These are phyloP conservation scores for Scaptomyza hsui DNA, from an alignment of 1,140 invertebrate genomes.

Conservation along the genomic window DNA sequence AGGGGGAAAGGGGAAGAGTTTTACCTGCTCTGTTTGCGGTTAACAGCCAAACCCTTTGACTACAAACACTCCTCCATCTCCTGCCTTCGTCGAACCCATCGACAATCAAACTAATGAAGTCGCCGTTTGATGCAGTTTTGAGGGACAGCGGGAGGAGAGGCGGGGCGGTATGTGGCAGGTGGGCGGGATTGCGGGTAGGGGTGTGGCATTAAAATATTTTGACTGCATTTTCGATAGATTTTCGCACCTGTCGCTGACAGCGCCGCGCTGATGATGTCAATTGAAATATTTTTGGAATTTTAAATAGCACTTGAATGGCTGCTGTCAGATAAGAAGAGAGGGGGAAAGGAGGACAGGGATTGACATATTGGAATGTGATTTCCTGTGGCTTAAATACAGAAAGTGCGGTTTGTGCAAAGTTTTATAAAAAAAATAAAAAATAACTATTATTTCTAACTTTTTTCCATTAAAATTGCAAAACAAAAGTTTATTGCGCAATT, in stretches of 20 bases:
- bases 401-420: not conserved
- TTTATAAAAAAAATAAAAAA: no score
- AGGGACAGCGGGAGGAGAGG: not conserved
- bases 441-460: no score
- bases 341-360: not conserved
- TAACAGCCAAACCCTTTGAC: slow-evolving; percentile 17
- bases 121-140: slow-evolving; percentile 16
- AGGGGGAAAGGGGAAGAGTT: not conserved
- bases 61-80: not conserved
- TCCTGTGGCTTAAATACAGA: slow-evolving; percentile 10
- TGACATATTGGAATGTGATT: slow-evolving; percentile 3
- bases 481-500: no score
- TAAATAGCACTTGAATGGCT: slow-evolving; percentile 45
- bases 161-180: not conserved
- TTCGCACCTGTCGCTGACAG: slow-evolving; percentile 38
- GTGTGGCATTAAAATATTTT: slow-evolving; percentile 49
- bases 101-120: slow-evolving; percentile 63
- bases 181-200: no score
- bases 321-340: slow-evolving; percentile 29
- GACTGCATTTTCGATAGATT: slow-evolving; percentile 31
- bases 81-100: not conserved
- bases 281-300: slow-evolving; percentile 59
- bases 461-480: no score
- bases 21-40: slow-evolving; percentile 39
- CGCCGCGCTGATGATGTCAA: slow-evolving; percentile 34